phyloP scores from a whole-genome alignment of 1,140 invertebrate species.

The Luehdorfia chinensis region DNA sequence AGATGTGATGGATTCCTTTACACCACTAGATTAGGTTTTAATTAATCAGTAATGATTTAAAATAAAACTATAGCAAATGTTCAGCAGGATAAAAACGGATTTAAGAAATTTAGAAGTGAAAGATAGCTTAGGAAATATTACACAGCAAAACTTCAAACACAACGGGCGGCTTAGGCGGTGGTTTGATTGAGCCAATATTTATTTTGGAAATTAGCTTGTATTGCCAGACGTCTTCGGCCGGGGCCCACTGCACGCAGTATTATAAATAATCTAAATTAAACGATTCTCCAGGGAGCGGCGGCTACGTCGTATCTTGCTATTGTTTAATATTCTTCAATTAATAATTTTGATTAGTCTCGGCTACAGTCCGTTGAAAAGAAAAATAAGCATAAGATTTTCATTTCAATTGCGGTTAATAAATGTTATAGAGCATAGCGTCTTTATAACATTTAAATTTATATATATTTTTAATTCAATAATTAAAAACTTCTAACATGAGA shows the following conservation, averaged over 20 bases:
- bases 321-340: constrained; percentile 68
- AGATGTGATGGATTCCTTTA: too few relatives aligned
- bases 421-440: neutral
- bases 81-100: too few relatives aligned
- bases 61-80: too few relatives aligned
- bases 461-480: too few relatives aligned
- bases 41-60: too few relatives aligned
- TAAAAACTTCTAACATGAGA: too few relatives aligned
- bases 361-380: constrained; percentile 9
- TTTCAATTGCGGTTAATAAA: constrained; percentile 3
- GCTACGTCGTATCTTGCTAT: constrained; percentile 42
- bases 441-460: too few relatives aligned
- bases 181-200: constrained; percentile 76
- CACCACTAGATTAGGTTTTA: too few relatives aligned
- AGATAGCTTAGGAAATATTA: constrained; percentile 3
- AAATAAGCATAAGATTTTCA: constrained; percentile 8
- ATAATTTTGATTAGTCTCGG: constrained; percentile 53
- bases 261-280: constrained; percentile 72
- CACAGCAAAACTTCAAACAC: constrained; percentile 34
- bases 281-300: constrained; percentile 44
- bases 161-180: constrained; percentile 32
- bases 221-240: constrained; percentile 45
- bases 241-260: constrained; percentile 40
- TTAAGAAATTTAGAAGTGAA: neutral
- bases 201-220: constrained; percentile 76